Conservation (phyloP, 2,797 vertebrate species). For the Ispidina lecontei region DNA sequence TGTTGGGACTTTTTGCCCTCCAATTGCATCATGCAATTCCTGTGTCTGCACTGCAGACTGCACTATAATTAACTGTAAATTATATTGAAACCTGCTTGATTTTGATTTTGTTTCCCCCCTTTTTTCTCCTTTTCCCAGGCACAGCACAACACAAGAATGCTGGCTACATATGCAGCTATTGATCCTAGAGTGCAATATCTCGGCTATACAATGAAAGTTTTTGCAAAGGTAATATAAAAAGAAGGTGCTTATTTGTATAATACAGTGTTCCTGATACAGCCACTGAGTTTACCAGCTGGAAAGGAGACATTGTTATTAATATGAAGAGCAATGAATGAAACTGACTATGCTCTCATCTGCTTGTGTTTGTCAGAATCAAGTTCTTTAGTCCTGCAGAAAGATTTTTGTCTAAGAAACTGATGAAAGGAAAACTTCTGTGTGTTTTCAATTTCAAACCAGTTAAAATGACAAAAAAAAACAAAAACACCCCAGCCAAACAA, state of each 20-base stretch:
- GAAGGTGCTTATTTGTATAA: not conserved
- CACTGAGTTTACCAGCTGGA: not conserved
- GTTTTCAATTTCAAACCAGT: not conserved
- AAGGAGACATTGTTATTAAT: not conserved
- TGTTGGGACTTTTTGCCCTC: not conserved
- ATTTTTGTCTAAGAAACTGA: not conserved
- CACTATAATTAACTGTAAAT: not conserved
- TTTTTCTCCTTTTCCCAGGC: constrained; percentile 78
- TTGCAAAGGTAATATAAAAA: constrained; percentile 89
- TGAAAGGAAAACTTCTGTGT: not conserved
- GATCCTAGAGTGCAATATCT: constrained; percentile 94
- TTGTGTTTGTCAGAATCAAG: not conserved
- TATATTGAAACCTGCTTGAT: not conserved
- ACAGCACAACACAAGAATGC: constrained; percentile 97
- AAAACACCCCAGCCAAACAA: no score
- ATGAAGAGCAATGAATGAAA: not conserved
- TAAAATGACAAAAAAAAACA: not conserved
- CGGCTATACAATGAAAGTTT: constrained; percentile 98
- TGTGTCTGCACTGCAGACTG: not conserved
- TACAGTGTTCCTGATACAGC: not conserved
- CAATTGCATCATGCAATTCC: not conserved
- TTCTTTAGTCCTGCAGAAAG: not conserved
- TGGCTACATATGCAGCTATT: constrained; percentile 94
- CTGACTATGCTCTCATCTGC: not conserved
- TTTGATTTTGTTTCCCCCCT: no score